Evolutionary conservation across 2,113 vertebrate genomes (phyloP).

Genomic region (Nothobranchius furzeri): DNA sequence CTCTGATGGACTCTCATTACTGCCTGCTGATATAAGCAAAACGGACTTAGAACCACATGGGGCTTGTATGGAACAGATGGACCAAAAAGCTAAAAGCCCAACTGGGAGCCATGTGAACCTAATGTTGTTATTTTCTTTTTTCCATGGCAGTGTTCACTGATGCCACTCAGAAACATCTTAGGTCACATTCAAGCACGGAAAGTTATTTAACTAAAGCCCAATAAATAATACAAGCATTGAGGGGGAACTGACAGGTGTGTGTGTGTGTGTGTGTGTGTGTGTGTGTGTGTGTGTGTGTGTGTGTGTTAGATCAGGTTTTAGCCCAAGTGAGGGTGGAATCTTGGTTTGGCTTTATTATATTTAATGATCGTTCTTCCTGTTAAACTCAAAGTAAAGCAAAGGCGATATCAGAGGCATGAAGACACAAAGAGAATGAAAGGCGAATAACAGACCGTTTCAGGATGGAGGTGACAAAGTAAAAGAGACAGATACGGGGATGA

Average conservation of each 20-base stretch:
- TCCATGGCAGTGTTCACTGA: neutral
- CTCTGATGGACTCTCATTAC: slow-evolving; percentile 2
- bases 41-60: slow-evolving; percentile 14
- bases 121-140: neutral
- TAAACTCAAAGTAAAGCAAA: slow-evolving; percentile 40
- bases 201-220: neutral
- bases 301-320: too few relatives aligned
- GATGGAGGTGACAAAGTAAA: slow-evolving; percentile 1
- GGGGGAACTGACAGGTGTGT: too few relatives aligned
- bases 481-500: slow-evolving; percentile 2
- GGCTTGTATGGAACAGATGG: slow-evolving; percentile 18
- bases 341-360: too few relatives aligned
- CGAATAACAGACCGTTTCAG: slow-evolving; percentile 32
- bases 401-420: neutral
- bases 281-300: too few relatives aligned
- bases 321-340: too few relatives aligned
- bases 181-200: slow-evolving; percentile 1
- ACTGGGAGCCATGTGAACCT: neutral
- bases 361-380: neutral
- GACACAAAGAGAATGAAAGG: neutral
- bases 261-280: too few relatives aligned
- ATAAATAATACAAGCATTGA: neutral
- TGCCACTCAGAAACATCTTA: neutral
- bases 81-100: neutral
- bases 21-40: slow-evolving; percentile 1